These are phyloP conservation scores for Echeneis naucrates DNA, from an alignment of 2,797 vertebrate species.

Conservation along the genomic window DNA sequence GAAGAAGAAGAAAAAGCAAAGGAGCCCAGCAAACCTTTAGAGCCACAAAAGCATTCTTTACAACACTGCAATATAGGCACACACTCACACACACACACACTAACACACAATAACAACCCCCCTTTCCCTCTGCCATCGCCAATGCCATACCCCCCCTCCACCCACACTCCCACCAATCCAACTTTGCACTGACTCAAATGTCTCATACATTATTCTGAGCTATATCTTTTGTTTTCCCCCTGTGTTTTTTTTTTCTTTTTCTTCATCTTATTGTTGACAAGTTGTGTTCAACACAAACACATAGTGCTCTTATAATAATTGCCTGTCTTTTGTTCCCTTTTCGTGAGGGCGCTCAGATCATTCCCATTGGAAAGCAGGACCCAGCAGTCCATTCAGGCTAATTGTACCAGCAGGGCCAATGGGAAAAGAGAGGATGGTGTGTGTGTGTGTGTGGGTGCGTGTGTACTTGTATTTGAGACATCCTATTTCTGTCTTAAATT, in stretches of 20 bases:
- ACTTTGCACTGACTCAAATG: constrained; percentile 77
- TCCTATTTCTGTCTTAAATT: constrained; percentile 65
- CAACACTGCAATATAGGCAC: constrained; percentile 77
- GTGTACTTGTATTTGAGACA: no score
- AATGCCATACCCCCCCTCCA: constrained; percentile 34
- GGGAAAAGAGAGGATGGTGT: constrained; percentile 50
- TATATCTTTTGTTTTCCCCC: constrained; percentile 79
- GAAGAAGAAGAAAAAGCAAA: constrained; percentile 72
- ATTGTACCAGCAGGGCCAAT: constrained; percentile 69
- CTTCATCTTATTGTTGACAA: constrained; percentile 77
- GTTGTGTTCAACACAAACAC: constrained; percentile 77
- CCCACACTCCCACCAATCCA: constrained; percentile 49
- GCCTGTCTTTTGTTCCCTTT: constrained; percentile 79
- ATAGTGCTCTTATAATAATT: constrained; percentile 80
- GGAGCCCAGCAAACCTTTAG: constrained; percentile 78
- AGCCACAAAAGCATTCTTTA: constrained; percentile 83
- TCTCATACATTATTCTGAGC: constrained; percentile 85
- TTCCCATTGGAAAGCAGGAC: constrained; percentile 71
- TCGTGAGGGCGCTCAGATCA: constrained; percentile 77
- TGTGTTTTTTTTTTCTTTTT: constrained; percentile 55
- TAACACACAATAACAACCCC: constrained; percentile 34
- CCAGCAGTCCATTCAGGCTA: constrained; percentile 71
- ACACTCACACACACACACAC: constrained; percentile 56
- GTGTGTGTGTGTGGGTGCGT: no score
- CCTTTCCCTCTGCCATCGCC: constrained; percentile 11